These are phyloP conservation scores for Parasteatoda tepidariorum DNA, from an alignment of 1,140 invertebrate genomes.

Conservation along the genomic window DNA sequence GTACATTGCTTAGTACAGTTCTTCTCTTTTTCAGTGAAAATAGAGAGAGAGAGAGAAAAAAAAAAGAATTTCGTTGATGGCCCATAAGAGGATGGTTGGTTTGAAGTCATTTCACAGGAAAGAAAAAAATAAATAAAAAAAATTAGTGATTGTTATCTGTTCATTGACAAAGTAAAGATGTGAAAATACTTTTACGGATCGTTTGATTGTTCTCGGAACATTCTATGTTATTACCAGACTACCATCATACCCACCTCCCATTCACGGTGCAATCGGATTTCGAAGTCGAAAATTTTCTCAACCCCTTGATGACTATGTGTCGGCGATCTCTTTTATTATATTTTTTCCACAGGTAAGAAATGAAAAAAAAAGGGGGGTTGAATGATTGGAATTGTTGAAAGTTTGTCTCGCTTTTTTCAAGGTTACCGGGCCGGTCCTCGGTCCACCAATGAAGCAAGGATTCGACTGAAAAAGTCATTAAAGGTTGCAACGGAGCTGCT, in stretches of 20 bases:
- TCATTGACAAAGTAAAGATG: slow-evolving; percentile 54
- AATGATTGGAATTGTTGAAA: slow-evolving; percentile 29
- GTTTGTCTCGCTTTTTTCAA: slow-evolving; percentile 36
- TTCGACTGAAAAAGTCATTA: too few relatives aligned
- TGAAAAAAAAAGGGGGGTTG: not conserved
- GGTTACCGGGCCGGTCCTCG: slow-evolving; percentile 23
- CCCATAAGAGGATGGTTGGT: too few relatives aligned
- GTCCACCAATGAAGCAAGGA: slow-evolving; percentile 27
- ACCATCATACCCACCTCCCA: not conserved
- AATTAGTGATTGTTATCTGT: slow-evolving; percentile 25
- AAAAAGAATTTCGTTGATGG: too few relatives aligned
- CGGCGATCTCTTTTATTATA: slow-evolving; percentile 6
- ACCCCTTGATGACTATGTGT: slow-evolving; percentile 26
- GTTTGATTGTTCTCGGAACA: not conserved
- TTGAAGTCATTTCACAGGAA: too few relatives aligned
- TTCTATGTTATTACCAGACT: slow-evolving; percentile 37
- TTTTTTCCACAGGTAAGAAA: not conserved
- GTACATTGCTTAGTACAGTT: too few relatives aligned
- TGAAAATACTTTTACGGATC: slow-evolving; percentile 55
- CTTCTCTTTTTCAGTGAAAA: too few relatives aligned
- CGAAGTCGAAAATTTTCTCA: not conserved
- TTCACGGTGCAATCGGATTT: not conserved
- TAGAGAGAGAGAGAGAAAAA: too few relatives aligned
- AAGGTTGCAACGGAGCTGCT: not conserved
- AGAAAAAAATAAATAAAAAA: not conserved